Base-by-base conservation (phyloP, 2,113 vertebrate genomes). In the Pygoscelis adeliae region DNA sequence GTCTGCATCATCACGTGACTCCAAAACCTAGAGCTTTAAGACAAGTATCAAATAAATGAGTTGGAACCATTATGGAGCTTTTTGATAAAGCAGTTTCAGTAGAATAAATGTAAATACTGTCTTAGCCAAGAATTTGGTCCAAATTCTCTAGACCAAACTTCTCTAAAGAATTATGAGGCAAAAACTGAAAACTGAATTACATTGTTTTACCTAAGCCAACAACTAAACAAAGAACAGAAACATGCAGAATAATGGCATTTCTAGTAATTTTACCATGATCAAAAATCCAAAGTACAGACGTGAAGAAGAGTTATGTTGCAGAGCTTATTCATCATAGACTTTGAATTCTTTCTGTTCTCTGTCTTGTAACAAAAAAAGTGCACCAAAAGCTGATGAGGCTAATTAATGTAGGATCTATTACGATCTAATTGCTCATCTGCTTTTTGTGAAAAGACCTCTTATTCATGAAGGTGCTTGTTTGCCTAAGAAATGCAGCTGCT, bases 371-470 rank as follows among this genome's bases (percentile, higher is more conserved):
- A 89, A 62, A 65, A 76, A 79, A 89, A 93, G 59, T 79, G 22
- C 36, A 77, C 77, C 52, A 89, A 89, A 94, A 89, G 30, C 49
- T 87, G 71, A 58, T 89, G 61, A 79, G 74, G 71, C 61, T 93
- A 92, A 91, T 97, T 95, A 93, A 71, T 3, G 8, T 83, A 76
- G 36, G 6, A 55, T 87, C 50, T 86, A 6, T 97, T 88, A 76
- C 11, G 40, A 58, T 80, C 56, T 92, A 96, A 90, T 95, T 96
- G 65, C 44, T 95, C 86, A 53, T 86, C 61, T 94, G 30, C 40
- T 92, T 96, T 90, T 96, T 83, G 29, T 83, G 80, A 93, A 89
- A 97, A 91, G 67, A 50, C 46, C n/a, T 97, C 46, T 69, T 74
- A 58, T 63, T 87, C 15, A 27, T 69, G 50, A 93, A 92, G 52